phyloP scores from a whole-genome alignment of 2,888 invertebrate species.

The Gnatocerus cornutus region DNA sequence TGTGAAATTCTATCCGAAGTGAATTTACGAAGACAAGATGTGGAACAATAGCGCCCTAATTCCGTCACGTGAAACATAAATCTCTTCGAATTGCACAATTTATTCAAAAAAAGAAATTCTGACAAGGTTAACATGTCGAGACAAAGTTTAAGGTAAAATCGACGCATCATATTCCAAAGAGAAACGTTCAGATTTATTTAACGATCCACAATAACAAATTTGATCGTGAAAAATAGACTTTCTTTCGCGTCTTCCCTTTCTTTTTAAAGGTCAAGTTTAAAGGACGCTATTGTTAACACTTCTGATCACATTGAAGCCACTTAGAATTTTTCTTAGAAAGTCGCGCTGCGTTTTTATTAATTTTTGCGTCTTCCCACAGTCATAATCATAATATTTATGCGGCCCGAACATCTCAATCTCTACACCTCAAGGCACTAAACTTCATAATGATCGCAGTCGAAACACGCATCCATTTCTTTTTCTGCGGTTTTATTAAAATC shows the following conservation, averaged over 20 bases:
- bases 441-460: background rate
- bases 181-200: constrained; percentile 13
- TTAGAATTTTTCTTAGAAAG: no score
- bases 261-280: constrained; percentile 23
- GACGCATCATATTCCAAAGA: background rate
- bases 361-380: no score
- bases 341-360: no score
- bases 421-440: background rate
- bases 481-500: background rate
- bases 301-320: no score
- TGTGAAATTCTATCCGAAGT: background rate
- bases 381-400: no score
- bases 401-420: background rate
- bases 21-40: background rate
- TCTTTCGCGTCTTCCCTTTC: constrained; percentile 13
- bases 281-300: no score
- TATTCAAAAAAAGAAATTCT: background rate
- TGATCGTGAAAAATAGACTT: constrained; percentile 20
- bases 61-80: no score
- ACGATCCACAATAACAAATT: constrained; percentile 16
- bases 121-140: background rate
- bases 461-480: background rate
- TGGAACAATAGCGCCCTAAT: background rate
- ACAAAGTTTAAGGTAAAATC: background rate
- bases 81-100: no score